phyloP scores from a whole-genome alignment of 1,140 invertebrate species.

The Drosophila neocordata region DNA sequence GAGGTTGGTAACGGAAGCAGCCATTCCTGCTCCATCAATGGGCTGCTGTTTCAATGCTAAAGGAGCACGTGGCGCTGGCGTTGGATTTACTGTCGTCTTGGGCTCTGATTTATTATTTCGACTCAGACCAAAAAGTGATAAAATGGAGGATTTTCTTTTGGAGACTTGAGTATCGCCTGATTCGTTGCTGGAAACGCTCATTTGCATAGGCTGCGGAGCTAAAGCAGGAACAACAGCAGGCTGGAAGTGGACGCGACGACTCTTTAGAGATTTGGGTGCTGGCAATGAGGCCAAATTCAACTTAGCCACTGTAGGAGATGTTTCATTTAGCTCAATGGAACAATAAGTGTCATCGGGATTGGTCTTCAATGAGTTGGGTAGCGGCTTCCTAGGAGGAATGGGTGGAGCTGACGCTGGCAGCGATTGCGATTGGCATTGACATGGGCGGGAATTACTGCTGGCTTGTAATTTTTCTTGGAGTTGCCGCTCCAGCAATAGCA shows the following conservation, averaged over 20 bases:
- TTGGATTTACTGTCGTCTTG: conserved; percentile 22
- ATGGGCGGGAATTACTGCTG: conserved; percentile 23
- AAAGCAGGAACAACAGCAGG: conserved; percentile 14
- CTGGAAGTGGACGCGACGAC: conserved; percentile 73
- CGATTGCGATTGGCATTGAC: conserved; percentile 18
- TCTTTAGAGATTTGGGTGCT: conserved; percentile 57
- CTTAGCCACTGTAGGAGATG: conserved; percentile 76
- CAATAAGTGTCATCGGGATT: conserved; percentile 76
- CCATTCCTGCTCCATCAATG: conserved; percentile 32
- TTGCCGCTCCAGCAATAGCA: conserved; percentile 52
- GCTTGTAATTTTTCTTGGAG: conserved; percentile 47
- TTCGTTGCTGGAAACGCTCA: conserved; percentile 72
- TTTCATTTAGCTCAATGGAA: conserved; percentile 76
- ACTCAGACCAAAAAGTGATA: conserved; percentile 70
- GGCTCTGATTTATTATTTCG: conserved; percentile 42
- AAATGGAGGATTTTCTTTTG: conserved; percentile 65
- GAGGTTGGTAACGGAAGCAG: conserved; percentile 44
- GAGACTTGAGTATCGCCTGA: conserved; percentile 60
- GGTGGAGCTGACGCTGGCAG: conserved; percentile 37
- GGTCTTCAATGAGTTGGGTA: not conserved
- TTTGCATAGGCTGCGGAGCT: conserved; percentile 53
- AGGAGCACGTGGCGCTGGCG: conserved; percentile 28
- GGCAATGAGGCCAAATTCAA: conserved; percentile 69
- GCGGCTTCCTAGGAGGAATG: conserved; percentile 53
- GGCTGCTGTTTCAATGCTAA: conserved; percentile 46